Base-by-base conservation (phyloP, 2,113 vertebrate genomes). In the Hypanus sabinus region DNA sequence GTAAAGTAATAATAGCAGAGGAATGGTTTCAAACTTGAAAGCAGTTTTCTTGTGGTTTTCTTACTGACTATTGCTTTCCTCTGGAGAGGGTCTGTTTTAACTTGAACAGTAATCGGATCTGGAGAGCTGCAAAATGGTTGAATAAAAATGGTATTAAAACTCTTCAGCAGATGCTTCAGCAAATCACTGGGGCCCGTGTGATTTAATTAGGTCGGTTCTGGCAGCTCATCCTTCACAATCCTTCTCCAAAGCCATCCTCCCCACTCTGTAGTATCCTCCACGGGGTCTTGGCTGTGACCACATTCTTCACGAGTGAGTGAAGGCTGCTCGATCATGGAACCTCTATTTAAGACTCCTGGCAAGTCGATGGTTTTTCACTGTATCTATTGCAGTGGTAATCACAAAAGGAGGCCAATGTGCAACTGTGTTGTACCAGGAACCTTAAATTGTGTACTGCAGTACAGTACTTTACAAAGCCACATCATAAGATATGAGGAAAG, bases 221-320 rank as follows among this genome's bases (percentile, higher is more conserved):
- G 68, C 91, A 93, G 91, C 91, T 93, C 91, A 93, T 93, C 91
- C 91, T 93, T 93, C 91, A 93, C 91, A 73, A 73, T 93, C 71
- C 70, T 38, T 30, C 91, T 73, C 36, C 68, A 46, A 93, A 93
- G 36, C 36, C 91, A 46, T 73, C 91, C 70, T 75, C 91, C 91
- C 91, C 20, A 55, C 36, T 73, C 70, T 73, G 38, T 38, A 55
- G 68, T 46, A 93, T 93, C 10, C 91, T 73, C 91, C 71, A 65
- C 16, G 70, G 36, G 65, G 36, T 93, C 91, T 55, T 75, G 68
- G 70, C 91, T 70, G 30, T 46, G 8, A 6, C 27, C 36, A 5
- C 91, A 93, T 73, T 46, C 65, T 93, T 55, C 70, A 30, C 5
- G 10, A 73, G 91, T 55, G 71, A 55, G 38, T 71, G 20, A 38